Conservation (phyloP, 2,888 invertebrate genomes). For the Cosmia trapezina region DNA sequence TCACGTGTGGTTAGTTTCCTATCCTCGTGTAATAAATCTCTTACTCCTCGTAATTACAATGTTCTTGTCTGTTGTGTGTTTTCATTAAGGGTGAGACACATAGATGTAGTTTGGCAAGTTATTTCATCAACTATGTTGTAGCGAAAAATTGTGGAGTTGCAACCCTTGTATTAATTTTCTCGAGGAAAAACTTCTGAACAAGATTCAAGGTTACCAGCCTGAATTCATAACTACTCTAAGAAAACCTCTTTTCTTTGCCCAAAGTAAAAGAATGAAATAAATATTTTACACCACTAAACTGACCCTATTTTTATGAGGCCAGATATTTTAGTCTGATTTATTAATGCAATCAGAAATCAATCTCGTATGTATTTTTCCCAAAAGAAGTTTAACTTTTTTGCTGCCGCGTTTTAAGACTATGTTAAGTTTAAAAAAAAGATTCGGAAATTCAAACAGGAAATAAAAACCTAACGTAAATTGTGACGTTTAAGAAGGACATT, state of each 20-base stretch:
- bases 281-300: slow-evolving; percentile 58
- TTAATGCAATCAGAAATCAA: slow-evolving; percentile 49
- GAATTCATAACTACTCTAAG: slow-evolving; percentile 49
- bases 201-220: slow-evolving; percentile 29
- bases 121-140: slow-evolving; percentile 54
- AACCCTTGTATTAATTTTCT: slow-evolving; percentile 38
- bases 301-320: slow-evolving; percentile 62
- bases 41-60: slow-evolving; percentile 89
- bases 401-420: background rate
- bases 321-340: slow-evolving; percentile 57
- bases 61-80: slow-evolving; percentile 89
- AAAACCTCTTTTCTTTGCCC: slow-evolving; percentile 17
- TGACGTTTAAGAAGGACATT: background rate
- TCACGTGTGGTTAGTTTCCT: slow-evolving; percentile 89
- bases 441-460: too few relatives aligned
- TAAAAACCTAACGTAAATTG: too few relatives aligned
- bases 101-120: slow-evolving; percentile 68
- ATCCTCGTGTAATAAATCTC: slow-evolving; percentile 89
- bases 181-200: slow-evolving; percentile 35
- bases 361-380: slow-evolving; percentile 33
- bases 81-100: slow-evolving; percentile 84
- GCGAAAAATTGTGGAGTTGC: slow-evolving; percentile 40
- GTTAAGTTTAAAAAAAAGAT: background rate
- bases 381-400: background rate
- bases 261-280: slow-evolving; percentile 51